A percentile compares a stretch with the other conserved stretches of the same genome.
These are phyloP conservation scores for Crenuchus spilurus DNA, from an alignment of 2,797 vertebrate species.

Conservation along the genomic window DNA sequence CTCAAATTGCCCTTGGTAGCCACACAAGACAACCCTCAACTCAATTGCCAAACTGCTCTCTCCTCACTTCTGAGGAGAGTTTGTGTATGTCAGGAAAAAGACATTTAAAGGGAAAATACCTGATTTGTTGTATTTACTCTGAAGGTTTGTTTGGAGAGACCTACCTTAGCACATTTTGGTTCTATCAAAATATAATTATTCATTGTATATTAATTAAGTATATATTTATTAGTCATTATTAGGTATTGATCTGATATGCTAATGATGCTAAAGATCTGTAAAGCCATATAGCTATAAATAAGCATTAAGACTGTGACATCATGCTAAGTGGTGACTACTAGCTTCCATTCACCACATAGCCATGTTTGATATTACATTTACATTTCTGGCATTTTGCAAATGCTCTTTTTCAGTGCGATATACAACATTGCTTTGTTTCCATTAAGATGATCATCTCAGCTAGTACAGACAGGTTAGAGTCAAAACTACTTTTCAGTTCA, in stretches of 20 bases:
- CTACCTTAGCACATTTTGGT: background rate
- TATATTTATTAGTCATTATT: too few relatives aligned
- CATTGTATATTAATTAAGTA: conserved; percentile 23
- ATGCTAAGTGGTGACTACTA: background rate
- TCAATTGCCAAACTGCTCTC: conserved; percentile 29
- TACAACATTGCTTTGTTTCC: too few relatives aligned
- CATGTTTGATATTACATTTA: too few relatives aligned
- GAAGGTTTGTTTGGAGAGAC: conserved; percentile 25
- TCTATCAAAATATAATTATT: conserved; percentile 8
- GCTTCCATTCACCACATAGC: background rate
- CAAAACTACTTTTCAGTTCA: too few relatives aligned
- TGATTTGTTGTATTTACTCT: conserved; percentile 4
- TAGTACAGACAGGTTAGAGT: too few relatives aligned
- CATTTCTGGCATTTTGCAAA: too few relatives aligned
- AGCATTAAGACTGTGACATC: background rate
- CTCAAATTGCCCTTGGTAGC: conserved; percentile 55
- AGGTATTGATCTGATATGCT: background rate
- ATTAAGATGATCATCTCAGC: too few relatives aligned
- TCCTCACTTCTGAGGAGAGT: conserved; percentile 22
- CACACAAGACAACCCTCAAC: conserved; percentile 48
- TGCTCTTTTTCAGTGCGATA: too few relatives aligned
- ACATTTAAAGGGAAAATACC: background rate
- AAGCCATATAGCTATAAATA: background rate
- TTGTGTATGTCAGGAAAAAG: conserved; percentile 1
- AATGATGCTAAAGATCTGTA: background rate